Conservation (phyloP, 1,140 invertebrate species). For the Papilio aristodemus region DNA sequence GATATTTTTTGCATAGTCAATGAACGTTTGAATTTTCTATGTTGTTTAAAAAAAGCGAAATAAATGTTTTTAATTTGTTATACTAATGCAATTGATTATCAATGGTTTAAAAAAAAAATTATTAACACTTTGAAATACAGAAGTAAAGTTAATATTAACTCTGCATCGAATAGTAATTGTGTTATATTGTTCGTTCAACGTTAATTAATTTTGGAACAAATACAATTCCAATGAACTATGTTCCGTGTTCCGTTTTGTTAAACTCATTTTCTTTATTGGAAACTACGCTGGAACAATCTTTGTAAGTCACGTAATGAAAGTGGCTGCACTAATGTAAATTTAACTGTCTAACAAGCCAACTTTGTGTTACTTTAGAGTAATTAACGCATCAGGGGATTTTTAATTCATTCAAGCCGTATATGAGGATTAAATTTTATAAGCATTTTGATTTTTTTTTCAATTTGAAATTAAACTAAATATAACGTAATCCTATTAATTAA, state of each 20-base stretch:
- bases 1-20: conserved; percentile 1
- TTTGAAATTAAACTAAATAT: too few relatives aligned
- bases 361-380: too few relatives aligned
- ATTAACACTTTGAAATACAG: background rate
- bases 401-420: too few relatives aligned
- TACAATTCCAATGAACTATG: background rate
- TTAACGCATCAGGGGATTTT: too few relatives aligned
- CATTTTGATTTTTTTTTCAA: too few relatives aligned
- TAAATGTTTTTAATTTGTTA: too few relatives aligned
- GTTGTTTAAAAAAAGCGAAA: conserved; percentile 12
- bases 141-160: conserved; percentile 14
- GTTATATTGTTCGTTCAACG: background rate
- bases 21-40: background rate
- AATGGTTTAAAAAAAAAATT: background rate
- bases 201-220: conserved; percentile 12
- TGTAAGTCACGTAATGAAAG: background rate
- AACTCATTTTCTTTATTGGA: conserved; percentile 1
- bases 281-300: background rate
- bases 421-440: too few relatives aligned
- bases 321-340: background rate
- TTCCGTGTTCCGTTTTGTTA: conserved; percentile 8
- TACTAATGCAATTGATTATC: too few relatives aligned
- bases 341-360: too few relatives aligned
- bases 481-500: too few relatives aligned
- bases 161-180: background rate